phyloP scores from a whole-genome alignment of 2,797 vertebrate species.

The Hippocampus kuda region DNA sequence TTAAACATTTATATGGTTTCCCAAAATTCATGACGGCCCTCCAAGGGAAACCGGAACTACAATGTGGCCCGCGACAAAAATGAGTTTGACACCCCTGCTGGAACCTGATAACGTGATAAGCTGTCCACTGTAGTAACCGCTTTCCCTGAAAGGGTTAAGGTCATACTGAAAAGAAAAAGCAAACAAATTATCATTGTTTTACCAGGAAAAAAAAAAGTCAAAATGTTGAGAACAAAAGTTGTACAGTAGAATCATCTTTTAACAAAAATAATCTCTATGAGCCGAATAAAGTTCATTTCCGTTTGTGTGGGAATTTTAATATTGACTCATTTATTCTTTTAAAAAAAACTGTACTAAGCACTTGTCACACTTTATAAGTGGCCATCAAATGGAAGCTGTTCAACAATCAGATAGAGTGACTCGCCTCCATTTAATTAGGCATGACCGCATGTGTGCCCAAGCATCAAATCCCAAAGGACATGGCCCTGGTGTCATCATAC shows the following conservation, averaged over 20 bases:
- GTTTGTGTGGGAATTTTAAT: background rate
- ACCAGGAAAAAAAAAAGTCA: background rate
- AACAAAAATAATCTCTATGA: too few relatives aligned
- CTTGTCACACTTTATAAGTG: background rate
- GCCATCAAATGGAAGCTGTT: conserved; percentile 8
- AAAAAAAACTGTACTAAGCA: background rate
- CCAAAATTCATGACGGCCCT: too few relatives aligned
- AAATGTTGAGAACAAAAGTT: too few relatives aligned
- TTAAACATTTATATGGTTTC: too few relatives aligned
- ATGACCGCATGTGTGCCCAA: conserved; percentile 18
- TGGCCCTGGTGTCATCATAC: conserved; percentile 42
- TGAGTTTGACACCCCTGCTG: too few relatives aligned
- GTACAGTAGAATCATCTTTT: background rate
- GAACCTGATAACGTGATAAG: too few relatives aligned
- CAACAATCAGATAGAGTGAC: conserved; percentile 4
- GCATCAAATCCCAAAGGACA: conserved; percentile 58
- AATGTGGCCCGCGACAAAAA: too few relatives aligned
- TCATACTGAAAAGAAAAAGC: background rate
- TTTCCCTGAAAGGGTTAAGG: background rate
- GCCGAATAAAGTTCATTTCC: background rate
- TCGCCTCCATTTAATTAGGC: conserved; percentile 12
- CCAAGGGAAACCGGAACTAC: too few relatives aligned
- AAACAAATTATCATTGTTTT: background rate
- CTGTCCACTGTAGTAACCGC: too few relatives aligned
- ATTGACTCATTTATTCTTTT: background rate